Conservation (phyloP, 2,113 vertebrate genomes). For the Tychaedon coryphoeus region DNA sequence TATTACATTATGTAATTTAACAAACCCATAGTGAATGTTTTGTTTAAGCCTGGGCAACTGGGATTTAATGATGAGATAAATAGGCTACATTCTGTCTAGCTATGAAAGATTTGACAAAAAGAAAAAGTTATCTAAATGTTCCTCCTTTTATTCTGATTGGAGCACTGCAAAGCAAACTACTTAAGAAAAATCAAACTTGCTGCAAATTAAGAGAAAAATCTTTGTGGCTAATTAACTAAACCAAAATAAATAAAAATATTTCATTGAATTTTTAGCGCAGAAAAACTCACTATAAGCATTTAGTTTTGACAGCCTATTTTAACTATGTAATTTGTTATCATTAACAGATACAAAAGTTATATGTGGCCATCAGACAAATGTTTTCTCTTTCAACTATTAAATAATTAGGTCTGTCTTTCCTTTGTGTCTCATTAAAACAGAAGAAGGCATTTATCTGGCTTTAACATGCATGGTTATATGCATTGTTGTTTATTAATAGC, state of each 20-base stretch:
- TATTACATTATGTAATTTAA: background rate
- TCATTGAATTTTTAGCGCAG: background rate
- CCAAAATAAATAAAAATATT: conserved; percentile 12
- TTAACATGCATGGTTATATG: background rate
- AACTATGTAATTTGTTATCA: background rate
- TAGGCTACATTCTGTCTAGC: background rate
- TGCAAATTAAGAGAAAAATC: conserved; percentile 13
- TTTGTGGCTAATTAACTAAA: conserved; percentile 38
- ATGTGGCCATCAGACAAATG: background rate
- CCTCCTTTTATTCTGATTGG: background rate
- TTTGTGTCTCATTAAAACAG: conserved; percentile 50
- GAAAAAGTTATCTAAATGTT: background rate
- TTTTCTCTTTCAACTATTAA: background rate
- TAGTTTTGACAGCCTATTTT: background rate
- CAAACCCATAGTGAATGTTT: background rate
- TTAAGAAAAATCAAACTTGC: background rate
- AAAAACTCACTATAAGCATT: background rate
- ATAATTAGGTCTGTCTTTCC: background rate
- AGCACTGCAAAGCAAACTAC: background rate
- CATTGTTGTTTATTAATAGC: conserved; percentile 61
- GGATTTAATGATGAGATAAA: background rate
- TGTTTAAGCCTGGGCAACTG: background rate
- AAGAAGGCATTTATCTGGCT: conserved; percentile 22
- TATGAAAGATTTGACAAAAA: background rate
- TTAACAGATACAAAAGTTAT: background rate